Evolutionary conservation across 2,113 vertebrate species (phyloP).

Genomic region (Gobio gobio): DNA sequence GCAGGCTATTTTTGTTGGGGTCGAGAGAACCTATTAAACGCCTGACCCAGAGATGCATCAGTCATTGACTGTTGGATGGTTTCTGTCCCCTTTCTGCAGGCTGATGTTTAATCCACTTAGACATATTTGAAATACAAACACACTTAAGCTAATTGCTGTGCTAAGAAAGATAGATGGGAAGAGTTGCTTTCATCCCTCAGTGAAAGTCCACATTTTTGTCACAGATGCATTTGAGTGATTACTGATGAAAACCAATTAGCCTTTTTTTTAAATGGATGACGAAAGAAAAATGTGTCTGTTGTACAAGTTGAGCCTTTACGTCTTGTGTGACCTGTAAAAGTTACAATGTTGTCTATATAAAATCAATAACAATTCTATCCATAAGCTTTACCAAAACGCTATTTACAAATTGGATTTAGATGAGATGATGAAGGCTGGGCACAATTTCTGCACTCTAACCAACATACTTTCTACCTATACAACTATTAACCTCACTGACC

Average conservation of each 20-base stretch:
- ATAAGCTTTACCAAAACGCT: background rate
- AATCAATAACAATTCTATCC: background rate
- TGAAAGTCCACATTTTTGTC: conserved; percentile 9
- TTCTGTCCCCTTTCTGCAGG: conserved; percentile 39
- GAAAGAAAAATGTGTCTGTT: background rate
- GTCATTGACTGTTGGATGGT: conserved; percentile 1
- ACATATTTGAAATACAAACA: conserved; percentile 46
- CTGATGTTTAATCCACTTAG: conserved; percentile 44
- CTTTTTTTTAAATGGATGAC: background rate
- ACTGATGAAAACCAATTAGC: background rate
- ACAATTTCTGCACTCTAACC: background rate
- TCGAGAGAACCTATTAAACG: conserved; percentile 36
- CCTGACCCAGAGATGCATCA: conserved; percentile 49
- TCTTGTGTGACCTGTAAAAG: background rate
- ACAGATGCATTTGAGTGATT: background rate
- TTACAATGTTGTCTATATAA: background rate
- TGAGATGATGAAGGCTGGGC: background rate
- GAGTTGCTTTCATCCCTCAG: background rate
- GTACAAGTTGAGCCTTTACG: background rate
- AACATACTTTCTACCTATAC: background rate
- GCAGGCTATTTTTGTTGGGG: conserved; percentile 72
- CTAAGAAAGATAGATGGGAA: conserved; percentile 37
- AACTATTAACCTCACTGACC: background rate
- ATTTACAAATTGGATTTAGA: background rate
- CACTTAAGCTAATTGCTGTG: conserved; percentile 45